phyloP scores from a whole-genome alignment of 2,888 invertebrate genomes.

The Drepanosiphum platanoidis region DNA sequence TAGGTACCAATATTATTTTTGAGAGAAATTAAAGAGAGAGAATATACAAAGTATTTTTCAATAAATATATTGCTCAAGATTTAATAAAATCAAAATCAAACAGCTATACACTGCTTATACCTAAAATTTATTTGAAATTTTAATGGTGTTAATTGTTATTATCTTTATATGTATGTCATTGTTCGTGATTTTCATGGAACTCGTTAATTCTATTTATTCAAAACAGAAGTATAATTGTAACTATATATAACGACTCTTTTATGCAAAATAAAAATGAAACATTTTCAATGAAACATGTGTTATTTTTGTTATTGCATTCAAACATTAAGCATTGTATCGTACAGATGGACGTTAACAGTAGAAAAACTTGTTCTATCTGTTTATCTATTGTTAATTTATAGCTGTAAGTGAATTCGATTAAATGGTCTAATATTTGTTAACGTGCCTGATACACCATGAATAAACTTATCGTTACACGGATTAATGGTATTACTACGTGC shows the following conservation, averaged over 20 bases:
- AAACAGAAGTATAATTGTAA: not conserved
- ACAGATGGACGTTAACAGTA: not conserved
- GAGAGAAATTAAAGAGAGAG: too few relatives aligned
- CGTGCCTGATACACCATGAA: slow-evolving; percentile 13
- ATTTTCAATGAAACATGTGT: not conserved
- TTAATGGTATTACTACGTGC: not conserved
- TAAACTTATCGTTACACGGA: slow-evolving; percentile 21
- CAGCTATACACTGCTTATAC: too few relatives aligned
- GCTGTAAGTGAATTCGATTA: slow-evolving; percentile 38
- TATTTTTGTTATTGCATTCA: not conserved
- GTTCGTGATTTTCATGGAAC: not conserved
- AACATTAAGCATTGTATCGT: not conserved
- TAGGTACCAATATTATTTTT: too few relatives aligned
- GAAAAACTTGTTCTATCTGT: not conserved
- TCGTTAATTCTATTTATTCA: too few relatives aligned
- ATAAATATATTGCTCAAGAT: too few relatives aligned
- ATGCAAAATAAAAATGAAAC: not conserved
- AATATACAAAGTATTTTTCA: too few relatives aligned
- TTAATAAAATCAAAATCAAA: too few relatives aligned
- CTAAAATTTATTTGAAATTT: too few relatives aligned
- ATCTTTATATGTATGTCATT: not conserved
- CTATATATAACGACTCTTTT: not conserved
- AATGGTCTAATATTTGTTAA: slow-evolving; percentile 41
- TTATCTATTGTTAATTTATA: slow-evolving; percentile 35
- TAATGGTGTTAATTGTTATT: not conserved